phyloP scores from a whole-genome alignment of 2,797 vertebrate genomes.

The Takifugu ocellatus region DNA sequence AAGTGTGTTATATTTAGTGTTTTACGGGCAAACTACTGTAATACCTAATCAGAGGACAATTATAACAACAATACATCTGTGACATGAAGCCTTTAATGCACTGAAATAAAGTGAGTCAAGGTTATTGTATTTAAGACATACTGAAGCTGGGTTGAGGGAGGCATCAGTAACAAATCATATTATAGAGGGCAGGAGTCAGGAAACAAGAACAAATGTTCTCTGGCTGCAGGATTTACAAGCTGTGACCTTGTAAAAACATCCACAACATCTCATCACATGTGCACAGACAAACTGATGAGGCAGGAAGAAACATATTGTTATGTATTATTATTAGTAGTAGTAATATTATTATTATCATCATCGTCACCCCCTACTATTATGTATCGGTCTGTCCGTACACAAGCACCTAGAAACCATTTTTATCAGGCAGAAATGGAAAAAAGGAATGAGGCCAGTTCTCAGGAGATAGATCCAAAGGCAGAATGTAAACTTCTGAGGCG shows the following conservation, averaged over 20 bases:
- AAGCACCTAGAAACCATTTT: constrained; percentile 71
- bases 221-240: constrained; percentile 36
- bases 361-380: too few relatives aligned
- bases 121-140: constrained; percentile 11
- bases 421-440: constrained; percentile 58
- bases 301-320: too few relatives aligned
- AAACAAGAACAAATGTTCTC: constrained; percentile 17
- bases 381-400: constrained; percentile 45
- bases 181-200: constrained; percentile 44
- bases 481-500: constrained; percentile 74
- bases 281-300: constrained; percentile 35
- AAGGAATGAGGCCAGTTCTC: constrained; percentile 72
- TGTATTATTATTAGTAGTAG: too few relatives aligned
- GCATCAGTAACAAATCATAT: constrained; percentile 31
- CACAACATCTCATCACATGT: constrained; percentile 34
- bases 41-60: neutral
- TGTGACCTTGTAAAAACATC: constrained; percentile 52
- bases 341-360: too few relatives aligned
- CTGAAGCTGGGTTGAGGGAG: constrained; percentile 9
- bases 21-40: neutral
- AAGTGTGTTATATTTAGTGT: neutral
- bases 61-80: too few relatives aligned
- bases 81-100: too few relatives aligned
- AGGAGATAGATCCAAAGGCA: constrained; percentile 66
- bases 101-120: constrained; percentile 6